Conservation (phyloP, 2,888 invertebrate species). For the Trissolcus brochymenae region DNA sequence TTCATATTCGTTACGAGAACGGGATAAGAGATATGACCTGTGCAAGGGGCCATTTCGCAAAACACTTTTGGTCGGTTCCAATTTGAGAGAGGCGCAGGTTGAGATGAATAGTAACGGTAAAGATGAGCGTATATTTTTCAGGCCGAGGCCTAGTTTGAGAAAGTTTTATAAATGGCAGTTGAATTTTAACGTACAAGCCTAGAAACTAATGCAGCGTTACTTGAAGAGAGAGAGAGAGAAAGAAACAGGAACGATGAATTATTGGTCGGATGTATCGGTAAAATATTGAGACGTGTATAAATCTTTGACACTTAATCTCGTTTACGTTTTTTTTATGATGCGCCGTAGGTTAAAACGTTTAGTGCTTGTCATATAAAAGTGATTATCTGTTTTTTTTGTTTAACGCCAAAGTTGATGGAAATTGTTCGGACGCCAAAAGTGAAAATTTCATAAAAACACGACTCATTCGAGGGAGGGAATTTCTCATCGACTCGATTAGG, state of each 20-base stretch:
- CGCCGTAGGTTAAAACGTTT: not conserved
- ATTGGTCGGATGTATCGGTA: slow-evolving; percentile 43
- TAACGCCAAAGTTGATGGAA: no score
- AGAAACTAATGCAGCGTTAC: slow-evolving; percentile 40
- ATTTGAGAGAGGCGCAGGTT: slow-evolving; percentile 10
- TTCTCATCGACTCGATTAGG: not conserved
- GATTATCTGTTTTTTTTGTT: no score
- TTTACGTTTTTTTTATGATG: slow-evolving; percentile 19
- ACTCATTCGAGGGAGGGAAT: no score
- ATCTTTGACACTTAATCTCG: slow-evolving; percentile 44
- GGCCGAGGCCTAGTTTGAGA: slow-evolving; percentile 36
- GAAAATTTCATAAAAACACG: no score
- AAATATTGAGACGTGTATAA: slow-evolving; percentile 48
- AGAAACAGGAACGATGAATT: slow-evolving; percentile 28
- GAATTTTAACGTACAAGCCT: slow-evolving; percentile 36
- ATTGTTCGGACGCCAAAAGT: no score
- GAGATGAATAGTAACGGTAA: slow-evolving; percentile 38
- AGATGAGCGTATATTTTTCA: slow-evolving; percentile 39
- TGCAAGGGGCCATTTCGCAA: no score
- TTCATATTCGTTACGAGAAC: not conserved
- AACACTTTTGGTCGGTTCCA: no score
- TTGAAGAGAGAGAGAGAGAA: slow-evolving; percentile 6
- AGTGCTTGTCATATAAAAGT: no score
- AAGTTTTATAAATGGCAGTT: slow-evolving; percentile 48
- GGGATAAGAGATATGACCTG: no score